Evolutionary conservation across 2,113 vertebrate species (phyloP).

Genomic region (Notechis scutatus): DNA sequence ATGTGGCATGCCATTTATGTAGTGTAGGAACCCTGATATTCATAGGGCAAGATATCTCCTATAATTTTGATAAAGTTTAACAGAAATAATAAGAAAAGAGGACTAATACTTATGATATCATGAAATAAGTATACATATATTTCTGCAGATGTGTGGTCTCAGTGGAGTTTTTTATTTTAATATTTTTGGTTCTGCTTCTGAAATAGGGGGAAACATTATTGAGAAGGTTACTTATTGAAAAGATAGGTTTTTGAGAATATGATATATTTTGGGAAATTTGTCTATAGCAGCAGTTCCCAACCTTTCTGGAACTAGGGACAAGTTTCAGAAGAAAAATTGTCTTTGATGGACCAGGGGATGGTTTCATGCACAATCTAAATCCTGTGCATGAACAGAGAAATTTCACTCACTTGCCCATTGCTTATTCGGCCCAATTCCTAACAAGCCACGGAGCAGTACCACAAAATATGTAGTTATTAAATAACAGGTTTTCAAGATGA

Average conservation of each 20-base stretch:
- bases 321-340: too few relatives aligned
- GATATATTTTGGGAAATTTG: neutral
- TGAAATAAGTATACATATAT: conserved; percentile 22
- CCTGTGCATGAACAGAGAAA: too few relatives aligned
- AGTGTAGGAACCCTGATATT: conserved; percentile 6
- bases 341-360: too few relatives aligned
- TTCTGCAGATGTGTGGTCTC: neutral
- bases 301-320: too few relatives aligned
- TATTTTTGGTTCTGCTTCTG: neutral
- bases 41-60: conserved; percentile 12
- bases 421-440: too few relatives aligned
- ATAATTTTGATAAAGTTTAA: accelerated
- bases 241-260: neutral
- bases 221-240: neutral
- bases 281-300: too few relatives aligned
- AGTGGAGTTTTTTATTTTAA: neutral
- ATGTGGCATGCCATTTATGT: too few relatives aligned
- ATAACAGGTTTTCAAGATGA: neutral
- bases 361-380: neutral
- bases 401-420: too few relatives aligned
- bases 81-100: neutral
- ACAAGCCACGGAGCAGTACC: neutral
- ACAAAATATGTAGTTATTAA: neutral
- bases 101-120: neutral
- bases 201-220: neutral